Evolutionary conservation across 2,888 invertebrate genomes (phyloP), one percentile per base, ranked within the genome.

Genomic region (Cheiracanthium punctorium): DNA sequence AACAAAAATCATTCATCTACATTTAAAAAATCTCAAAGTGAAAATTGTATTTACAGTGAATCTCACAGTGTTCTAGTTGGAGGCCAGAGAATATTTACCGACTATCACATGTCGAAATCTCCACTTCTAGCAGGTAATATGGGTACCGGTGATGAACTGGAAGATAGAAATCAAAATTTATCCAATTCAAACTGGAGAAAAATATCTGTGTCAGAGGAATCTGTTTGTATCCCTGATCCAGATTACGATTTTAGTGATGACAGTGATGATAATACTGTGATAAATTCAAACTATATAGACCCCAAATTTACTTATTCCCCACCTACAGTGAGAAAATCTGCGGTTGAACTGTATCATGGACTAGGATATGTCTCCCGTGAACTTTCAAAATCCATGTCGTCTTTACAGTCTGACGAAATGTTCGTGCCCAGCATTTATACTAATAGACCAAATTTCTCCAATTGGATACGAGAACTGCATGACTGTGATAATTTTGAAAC

Each of bases 231-330:
- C 28, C 89, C 89, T 14, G 89, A 89, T 74, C 89, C 89, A 1
- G 89, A 89, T 72, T 89, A 89, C 58, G 89, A 89, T 70, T 72
- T 77, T 32, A 88, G 87, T 58, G 89, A 88, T 20, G 80, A 80
- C n/a, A 85, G 88, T 71, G 80, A 77, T 72, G 84, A 87, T 10
- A 64, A 28, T 30, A 80, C 73, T 64, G 79, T 88, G 33, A 64
- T 84, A 14, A 67, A 58, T 33, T 67, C 77, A n/a, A 85, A 75
- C 20, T 87, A 72, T 17, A 87, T 80, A 30, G 79, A 87, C 43
- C 72, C 88, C n/a, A 88, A 87, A n/a, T 70, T 88, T 41, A 81
- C 87, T 1, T 84, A 82, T 72, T 89, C 88, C 20, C 88, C 88
- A 20, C 88, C 84, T 24, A 79, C 86, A 29, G 32, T 80, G 17